Percentiles rank a stretch among this genome's conserved stretches.
Conservation (phyloP, 1,140 invertebrate genomes). For the Temnothorax curvispinosus region DNA sequence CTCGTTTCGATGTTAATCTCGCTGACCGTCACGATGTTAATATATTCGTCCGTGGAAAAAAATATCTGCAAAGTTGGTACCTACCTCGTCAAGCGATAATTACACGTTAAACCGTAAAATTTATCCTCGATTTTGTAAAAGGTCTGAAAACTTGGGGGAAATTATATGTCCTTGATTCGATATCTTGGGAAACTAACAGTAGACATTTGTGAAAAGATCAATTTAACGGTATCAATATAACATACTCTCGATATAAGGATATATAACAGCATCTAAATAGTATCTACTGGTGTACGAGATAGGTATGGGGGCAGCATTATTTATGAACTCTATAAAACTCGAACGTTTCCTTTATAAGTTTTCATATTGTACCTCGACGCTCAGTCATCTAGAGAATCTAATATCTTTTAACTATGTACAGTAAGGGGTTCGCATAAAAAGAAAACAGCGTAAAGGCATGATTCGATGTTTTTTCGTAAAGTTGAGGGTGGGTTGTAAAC, state of each 20-base stretch:
- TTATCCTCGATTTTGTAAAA: background rate
- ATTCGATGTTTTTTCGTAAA: background rate
- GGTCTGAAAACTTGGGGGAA: background rate
- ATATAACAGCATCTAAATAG: background rate
- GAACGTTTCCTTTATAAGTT: background rate
- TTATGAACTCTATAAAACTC: slow-evolving; percentile 19
- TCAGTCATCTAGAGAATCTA: background rate
- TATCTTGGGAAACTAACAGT: background rate
- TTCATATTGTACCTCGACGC: background rate
- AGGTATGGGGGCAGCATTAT: background rate
- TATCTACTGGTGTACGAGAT: background rate
- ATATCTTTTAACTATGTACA: background rate
- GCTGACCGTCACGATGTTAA: background rate
- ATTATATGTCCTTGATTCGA: background rate
- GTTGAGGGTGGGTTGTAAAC: background rate
- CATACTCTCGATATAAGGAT: background rate
- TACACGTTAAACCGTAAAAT: background rate
- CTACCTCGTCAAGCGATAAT: background rate
- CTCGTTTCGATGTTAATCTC: slow-evolving; percentile 20
- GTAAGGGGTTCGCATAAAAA: background rate
- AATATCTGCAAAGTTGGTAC: background rate
- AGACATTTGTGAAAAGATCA: background rate
- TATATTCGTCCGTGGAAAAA: slow-evolving; percentile 8
- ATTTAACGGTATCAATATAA: background rate
- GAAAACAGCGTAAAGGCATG: background rate